Conservation (phyloP, 2,113 vertebrate species). For the Syrrhaptes paradoxus region DNA sequence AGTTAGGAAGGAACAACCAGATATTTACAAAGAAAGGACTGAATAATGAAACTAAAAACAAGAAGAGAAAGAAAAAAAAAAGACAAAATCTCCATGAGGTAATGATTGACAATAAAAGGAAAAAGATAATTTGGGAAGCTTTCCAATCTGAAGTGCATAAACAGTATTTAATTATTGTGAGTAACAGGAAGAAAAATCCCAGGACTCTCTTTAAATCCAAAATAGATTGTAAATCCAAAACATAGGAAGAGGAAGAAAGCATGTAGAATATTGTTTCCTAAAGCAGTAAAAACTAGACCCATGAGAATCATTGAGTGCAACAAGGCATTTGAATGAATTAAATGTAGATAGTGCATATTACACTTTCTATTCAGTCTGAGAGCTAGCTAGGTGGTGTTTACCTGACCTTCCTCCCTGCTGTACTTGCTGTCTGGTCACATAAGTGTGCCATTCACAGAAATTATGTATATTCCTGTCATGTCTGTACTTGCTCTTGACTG, state of each 20-base stretch:
- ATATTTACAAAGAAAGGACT: neutral
- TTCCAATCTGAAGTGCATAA: constrained; percentile 2
- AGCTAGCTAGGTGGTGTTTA: neutral
- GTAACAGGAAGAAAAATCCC: constrained; percentile 58
- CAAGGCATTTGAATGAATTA: neutral
- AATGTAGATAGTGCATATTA: neutral
- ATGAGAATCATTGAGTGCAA: neutral
- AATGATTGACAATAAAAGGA: neutral
- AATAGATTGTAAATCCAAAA: constrained; percentile 29
- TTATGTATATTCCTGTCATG: neutral
- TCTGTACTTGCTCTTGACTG: neutral
- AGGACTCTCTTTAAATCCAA: constrained; percentile 31
- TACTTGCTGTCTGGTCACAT: neutral
- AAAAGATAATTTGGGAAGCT: neutral
- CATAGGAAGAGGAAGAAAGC: constrained; percentile 42
- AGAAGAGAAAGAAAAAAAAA: neutral
- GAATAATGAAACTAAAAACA: neutral
- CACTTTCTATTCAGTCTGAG: neutral
- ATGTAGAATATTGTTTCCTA: constrained; percentile 47
- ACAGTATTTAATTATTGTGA: constrained; percentile 15
- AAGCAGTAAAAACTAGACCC: constrained; percentile 36
- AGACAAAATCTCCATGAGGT: neutral
- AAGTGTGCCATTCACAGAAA: neutral
- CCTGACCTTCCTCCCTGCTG: neutral
- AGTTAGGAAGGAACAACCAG: neutral